A percentile compares a stretch with the other conserved stretches of the same genome.
These are phyloP conservation scores for Lipophrys pholis DNA, from an alignment of 2,113 vertebrate genomes.

Conservation along the genomic window DNA sequence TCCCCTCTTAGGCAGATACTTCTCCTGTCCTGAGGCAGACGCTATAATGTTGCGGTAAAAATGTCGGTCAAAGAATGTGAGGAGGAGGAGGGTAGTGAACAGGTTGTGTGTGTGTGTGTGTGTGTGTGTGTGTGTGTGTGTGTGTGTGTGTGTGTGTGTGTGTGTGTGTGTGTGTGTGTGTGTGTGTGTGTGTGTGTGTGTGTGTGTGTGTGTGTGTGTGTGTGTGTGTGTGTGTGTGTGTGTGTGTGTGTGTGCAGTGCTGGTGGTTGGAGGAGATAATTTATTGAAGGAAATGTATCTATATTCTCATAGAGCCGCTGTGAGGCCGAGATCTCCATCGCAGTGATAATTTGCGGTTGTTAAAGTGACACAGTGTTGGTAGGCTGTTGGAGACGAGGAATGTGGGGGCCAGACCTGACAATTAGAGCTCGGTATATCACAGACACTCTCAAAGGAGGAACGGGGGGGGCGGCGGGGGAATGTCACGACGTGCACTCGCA, in stretches of 20 bases:
- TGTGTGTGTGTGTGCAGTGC: constrained; percentile 9
- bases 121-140: constrained; percentile 12
- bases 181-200: constrained; percentile 11
- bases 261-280: constrained; percentile 76
- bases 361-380: constrained; percentile 92
- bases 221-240: constrained; percentile 17
- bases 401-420: constrained; percentile 84
- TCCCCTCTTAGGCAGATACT: constrained; percentile 92
- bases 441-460: constrained; percentile 71
- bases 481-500: constrained; percentile 68
- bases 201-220: too few relatives aligned
- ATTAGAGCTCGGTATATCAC: constrained; percentile 85
- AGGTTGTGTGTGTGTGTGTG: constrained; percentile 35
- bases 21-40: constrained; percentile 86
- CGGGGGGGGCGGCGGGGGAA: constrained; percentile 55
- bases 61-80: constrained; percentile 88
- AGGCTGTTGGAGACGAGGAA: constrained; percentile 85
- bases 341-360: constrained; percentile 94
- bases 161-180: constrained; percentile 13
- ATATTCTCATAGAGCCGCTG: constrained; percentile 88
- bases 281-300: constrained; percentile 94
- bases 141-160: constrained; percentile 15
- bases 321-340: constrained; percentile 91
- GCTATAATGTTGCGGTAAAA: constrained; percentile 93
- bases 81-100: constrained; percentile 13